phyloP scores from a whole-genome alignment of 2,888 invertebrate genomes.

The Noctuana brunneofusca region DNA sequence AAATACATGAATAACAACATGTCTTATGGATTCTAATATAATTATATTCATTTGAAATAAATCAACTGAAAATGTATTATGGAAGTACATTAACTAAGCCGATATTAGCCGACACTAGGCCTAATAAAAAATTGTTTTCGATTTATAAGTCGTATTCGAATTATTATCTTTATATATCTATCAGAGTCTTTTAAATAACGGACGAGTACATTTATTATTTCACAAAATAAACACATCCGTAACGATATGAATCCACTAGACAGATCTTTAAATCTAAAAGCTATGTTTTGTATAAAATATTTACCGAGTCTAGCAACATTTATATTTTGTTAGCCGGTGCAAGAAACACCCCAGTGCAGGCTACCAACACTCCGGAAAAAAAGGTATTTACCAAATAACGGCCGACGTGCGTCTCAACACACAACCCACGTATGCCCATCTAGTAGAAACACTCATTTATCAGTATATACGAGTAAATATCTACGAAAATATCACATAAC shows the following conservation, averaged over 20 bases:
- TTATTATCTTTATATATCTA: neutral
- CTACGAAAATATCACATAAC: constrained; percentile 40
- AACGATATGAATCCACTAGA: constrained; percentile 17
- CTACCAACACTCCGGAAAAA: constrained; percentile 25
- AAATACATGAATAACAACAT: no score
- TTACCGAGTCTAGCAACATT: neutral
- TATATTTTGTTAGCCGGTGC: neutral
- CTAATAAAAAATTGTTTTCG: constrained; percentile 7
- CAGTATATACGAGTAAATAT: constrained; percentile 32
- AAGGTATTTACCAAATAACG: constrained; percentile 58
- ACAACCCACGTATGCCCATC: constrained; percentile 62
- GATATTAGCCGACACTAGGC: neutral
- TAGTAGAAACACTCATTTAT: constrained; percentile 48
- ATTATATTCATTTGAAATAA: neutral
- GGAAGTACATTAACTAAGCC: neutral
- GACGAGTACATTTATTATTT: constrained; percentile 13
- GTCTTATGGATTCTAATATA: no score
- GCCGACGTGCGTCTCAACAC: constrained; percentile 53
- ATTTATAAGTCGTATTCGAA: constrained; percentile 8
- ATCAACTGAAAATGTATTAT: neutral
- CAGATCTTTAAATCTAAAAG: neutral
- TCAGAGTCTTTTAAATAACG: neutral
- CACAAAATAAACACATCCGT: constrained; percentile 1
- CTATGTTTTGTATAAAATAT: neutral
- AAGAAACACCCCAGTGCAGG: constrained; percentile 16